A percentile compares a stretch with the other conserved stretches of the same genome.
Conservation (phyloP, 1,140 invertebrate genomes). For the Calephelis nemesis region DNA sequence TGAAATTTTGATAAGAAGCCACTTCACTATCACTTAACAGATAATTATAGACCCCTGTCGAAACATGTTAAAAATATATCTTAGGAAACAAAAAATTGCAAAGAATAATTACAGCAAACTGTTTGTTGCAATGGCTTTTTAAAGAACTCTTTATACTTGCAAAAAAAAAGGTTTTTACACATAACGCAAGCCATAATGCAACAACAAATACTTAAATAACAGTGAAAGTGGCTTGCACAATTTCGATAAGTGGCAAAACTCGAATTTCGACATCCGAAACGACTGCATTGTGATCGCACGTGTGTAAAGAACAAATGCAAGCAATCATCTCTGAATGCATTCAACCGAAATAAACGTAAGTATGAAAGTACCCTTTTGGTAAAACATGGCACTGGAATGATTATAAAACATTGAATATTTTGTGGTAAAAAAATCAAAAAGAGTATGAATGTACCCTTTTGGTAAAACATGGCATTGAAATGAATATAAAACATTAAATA, state of each 20-base stretch:
- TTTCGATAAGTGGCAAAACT: constrained; percentile 33
- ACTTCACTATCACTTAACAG: too few relatives aligned
- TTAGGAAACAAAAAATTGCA: too few relatives aligned
- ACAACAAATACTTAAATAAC: constrained; percentile 24
- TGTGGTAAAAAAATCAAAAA: background rate
- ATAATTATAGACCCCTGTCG: too few relatives aligned
- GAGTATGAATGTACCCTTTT: constrained; percentile 39
- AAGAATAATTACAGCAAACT: too few relatives aligned
- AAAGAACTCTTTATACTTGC: constrained; percentile 15
- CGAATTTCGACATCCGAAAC: constrained; percentile 32
- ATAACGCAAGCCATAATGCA: constrained; percentile 21
- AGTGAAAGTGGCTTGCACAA: constrained; percentile 33
- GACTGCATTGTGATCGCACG: constrained; percentile 33
- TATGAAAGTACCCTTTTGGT: constrained; percentile 40
- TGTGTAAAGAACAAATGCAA: constrained; percentile 39
- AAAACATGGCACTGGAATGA: too few relatives aligned
- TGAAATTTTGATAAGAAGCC: too few relatives aligned
- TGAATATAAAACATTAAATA: too few relatives aligned
- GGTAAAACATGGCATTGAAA: background rate
- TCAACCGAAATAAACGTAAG: constrained; percentile 38
- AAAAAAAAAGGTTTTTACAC: background rate
- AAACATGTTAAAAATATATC: too few relatives aligned
- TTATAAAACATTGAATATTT: too few relatives aligned
- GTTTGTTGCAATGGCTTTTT: constrained; percentile 1
- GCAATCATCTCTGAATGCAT: constrained; percentile 32